These are phyloP conservation scores for Neodontobutis hainanensis DNA, from an alignment of 2,113 vertebrate genomes.

Conservation along the genomic window DNA sequence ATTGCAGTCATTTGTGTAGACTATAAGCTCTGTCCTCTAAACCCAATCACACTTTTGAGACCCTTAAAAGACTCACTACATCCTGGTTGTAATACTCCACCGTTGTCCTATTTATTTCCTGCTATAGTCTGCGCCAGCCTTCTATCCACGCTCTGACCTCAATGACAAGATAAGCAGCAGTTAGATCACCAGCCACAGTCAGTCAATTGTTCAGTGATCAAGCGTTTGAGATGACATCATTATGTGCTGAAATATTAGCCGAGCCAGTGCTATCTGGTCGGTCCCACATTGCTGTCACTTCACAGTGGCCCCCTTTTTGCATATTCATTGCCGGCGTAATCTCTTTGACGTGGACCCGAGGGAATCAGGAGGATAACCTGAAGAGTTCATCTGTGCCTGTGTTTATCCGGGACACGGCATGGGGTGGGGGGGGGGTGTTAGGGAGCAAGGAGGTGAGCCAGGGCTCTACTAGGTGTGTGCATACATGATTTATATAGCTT, in stretches of 20 bases:
- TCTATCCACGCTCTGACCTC: conserved; percentile 30
- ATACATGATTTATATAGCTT: conserved; percentile 80
- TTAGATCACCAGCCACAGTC: conserved; percentile 36
- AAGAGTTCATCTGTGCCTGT: conserved; percentile 69
- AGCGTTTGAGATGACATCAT: conserved; percentile 56
- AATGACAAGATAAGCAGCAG: conserved; percentile 46
- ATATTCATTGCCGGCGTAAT: conserved; percentile 71
- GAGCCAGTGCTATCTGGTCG: conserved; percentile 21
- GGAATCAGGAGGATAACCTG: conserved; percentile 69
- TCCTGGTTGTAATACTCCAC: conserved; percentile 9
- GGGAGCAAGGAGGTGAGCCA: conserved; percentile 50
- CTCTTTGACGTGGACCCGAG: conserved; percentile 62
- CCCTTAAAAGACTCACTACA: conserved; percentile 44
- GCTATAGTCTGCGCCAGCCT: conserved; percentile 10
- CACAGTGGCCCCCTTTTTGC: conserved; percentile 47
- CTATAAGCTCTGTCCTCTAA: conserved; percentile 38
- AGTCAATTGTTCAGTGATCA: conserved; percentile 54
- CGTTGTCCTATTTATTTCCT: not conserved
- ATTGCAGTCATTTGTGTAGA: conserved; percentile 72
- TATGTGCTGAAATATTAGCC: conserved; percentile 56
- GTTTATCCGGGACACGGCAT: conserved; percentile 62
- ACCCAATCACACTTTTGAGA: conserved; percentile 47
- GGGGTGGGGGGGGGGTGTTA: conserved; percentile 43
- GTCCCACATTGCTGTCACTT: conserved; percentile 32
- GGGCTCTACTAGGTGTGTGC: conserved; percentile 71